Conservation (phyloP, 2,797 vertebrate species). For the Helicolenus hilgendorfi region DNA sequence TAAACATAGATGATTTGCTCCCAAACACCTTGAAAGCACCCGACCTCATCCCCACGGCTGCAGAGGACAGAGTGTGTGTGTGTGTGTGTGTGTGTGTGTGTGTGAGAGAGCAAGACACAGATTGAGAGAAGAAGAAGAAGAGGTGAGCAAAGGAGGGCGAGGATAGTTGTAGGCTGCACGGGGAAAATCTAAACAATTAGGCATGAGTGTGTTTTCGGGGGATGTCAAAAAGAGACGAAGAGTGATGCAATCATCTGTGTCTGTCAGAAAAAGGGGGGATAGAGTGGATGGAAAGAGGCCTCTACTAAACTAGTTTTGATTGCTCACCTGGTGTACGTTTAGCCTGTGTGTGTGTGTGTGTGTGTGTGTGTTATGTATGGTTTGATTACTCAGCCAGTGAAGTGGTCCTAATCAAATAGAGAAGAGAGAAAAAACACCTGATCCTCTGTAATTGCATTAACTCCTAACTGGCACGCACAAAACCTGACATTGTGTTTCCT, state of each 20-base stretch:
- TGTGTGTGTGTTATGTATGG: slow-evolving; percentile 6
- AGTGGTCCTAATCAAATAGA: slow-evolving; percentile 57
- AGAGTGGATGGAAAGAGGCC: background rate
- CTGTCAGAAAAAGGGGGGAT: background rate
- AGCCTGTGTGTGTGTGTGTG: background rate
- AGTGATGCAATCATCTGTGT: slow-evolving; percentile 3
- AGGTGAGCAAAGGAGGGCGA: slow-evolving; percentile 29
- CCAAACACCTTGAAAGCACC: slow-evolving; percentile 65
- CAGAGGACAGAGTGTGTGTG: background rate
- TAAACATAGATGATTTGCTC: slow-evolving; percentile 75
- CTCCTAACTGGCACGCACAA: background rate
- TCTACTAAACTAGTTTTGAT: slow-evolving; percentile 25
- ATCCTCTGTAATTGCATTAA: slow-evolving; percentile 38
- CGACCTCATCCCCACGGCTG: slow-evolving; percentile 39
- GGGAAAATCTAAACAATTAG: slow-evolving; percentile 16
- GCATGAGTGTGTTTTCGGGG: background rate
- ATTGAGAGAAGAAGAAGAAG: background rate
- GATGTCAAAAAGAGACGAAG: background rate
- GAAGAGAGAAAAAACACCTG: slow-evolving; percentile 45
- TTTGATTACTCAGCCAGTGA: slow-evolving; percentile 50
- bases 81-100: background rate
- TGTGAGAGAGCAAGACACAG: background rate
- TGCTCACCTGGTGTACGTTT: slow-evolving; percentile 33
- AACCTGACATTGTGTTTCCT: background rate
- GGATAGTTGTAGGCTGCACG: background rate